A percentile compares a stretch with the other conserved stretches of the same genome.
Conservation (phyloP, 2,797 vertebrate genomes). For the Phataginus tricuspis region DNA sequence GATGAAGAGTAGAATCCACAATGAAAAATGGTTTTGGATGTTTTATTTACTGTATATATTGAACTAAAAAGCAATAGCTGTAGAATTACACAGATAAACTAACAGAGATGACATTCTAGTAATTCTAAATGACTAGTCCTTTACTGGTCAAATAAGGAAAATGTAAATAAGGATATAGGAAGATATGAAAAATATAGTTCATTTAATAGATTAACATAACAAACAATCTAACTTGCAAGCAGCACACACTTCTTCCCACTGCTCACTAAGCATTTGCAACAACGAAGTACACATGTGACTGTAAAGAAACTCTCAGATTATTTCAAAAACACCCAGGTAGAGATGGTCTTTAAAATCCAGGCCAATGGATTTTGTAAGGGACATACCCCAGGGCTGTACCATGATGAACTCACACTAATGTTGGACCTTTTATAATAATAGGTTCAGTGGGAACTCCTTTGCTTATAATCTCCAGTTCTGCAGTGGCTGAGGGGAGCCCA, state of each 20-base stretch:
- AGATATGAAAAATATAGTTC: neutral
- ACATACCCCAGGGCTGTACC: neutral
- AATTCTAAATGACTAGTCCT: neutral
- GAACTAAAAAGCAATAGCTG: neutral
- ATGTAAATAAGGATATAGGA: neutral
- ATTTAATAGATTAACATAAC: neutral
- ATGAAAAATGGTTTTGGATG: neutral
- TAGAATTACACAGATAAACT: neutral
- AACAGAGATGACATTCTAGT: neutral
- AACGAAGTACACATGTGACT: neutral
- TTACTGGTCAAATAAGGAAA: neutral
- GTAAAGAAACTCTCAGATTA: neutral
- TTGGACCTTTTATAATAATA: constrained; percentile 11
- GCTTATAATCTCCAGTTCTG: neutral
- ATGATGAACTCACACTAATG: neutral
- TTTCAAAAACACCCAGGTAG: neutral
- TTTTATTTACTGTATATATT: neutral
- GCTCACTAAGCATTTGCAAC: neutral
- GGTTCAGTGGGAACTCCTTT: neutral
- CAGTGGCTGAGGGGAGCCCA: neutral
- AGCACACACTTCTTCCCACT: neutral
- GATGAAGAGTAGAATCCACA: neutral
- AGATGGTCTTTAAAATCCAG: neutral
- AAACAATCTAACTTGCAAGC: neutral
- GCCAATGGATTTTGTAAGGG: neutral